Evolutionary conservation across 2,888 invertebrate species (phyloP), one percentile per base, ranked within the genome.

Genomic region (Agriopis marginaria): DNA sequence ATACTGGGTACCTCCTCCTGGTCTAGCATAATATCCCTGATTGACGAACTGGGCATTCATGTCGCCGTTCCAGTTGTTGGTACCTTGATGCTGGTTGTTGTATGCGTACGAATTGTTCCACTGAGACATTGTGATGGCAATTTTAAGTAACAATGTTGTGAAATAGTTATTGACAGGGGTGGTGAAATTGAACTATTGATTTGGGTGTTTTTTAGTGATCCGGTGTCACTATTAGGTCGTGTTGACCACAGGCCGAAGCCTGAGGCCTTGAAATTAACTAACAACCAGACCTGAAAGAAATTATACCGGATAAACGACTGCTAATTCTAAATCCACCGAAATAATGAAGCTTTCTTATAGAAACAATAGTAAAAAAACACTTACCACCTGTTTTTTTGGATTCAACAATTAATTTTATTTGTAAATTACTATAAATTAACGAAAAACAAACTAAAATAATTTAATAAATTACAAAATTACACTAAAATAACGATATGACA

Each of bases 221-320:
- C 78, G 81, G 71, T 64, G 66, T 64, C 68, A 71, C 80, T 77
- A 71, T 71, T 75, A 72, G 69, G 75, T 74, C 75, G 70, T 73
- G 73, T 73, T 78, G 87, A 86, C 93, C 88, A 82, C 89, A 91
- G 93, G 93, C 93, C 92, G 90, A 91, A 89, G 92, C 93, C 93
- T 84, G 87, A 82, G 91, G 90, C 83, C 89, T 74, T 67, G 72
- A 70, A 71, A 72, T 73, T 76, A 66, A 59, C 66, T 76, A 75
- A 75, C 76, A 75, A 79, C 78, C 76, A 78, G 78, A 78, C 83
- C 89, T 89, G 87, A 75, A 89, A 88, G 47, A 62, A 80, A 75
- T 79, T 80, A 69, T 71, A 77, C 66, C 55, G 47, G 63, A 55
- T 68, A 62, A 64, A 62, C 51, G 56, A 17, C 23, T 14, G 47